Evolutionary conservation across 2,888 invertebrate species (phyloP), one percentile per base, ranked within the genome.

Genomic region (Ecliptopera silaceata): DNA sequence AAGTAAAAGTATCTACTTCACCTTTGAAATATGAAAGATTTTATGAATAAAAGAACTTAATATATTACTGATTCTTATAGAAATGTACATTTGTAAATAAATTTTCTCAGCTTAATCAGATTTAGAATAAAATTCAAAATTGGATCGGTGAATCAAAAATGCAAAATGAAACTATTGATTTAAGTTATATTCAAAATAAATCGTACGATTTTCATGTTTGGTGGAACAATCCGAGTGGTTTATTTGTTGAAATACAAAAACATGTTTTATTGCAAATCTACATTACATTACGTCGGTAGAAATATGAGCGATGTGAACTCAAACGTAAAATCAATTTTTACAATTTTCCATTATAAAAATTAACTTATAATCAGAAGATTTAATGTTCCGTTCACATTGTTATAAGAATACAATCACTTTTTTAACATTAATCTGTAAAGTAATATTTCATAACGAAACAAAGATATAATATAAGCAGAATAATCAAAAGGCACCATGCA

Each of bases 321-420:
- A 57, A 26, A 31, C 57, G 47, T 52, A 38, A 57, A 57, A 57
- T 47, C 22, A 52, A 43, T 48, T 31, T 18, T 3, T 31, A n/a
- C 26, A 29, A 43, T 54, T 29, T 22, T 29, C 20, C 31, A 52
- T 39, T 20, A 52, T 10, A n/a, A 36, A 18, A 42, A 55, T 55
- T 39, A 38, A 43, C 43, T 48, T 48, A 18, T 48, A 13, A 31
- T 47, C 18, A 6, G 13, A 34, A 4, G 10, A 42, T 26, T 22
- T 8, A 12, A 38, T 31, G 31, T 11, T 31, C n/a, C 15, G 15
- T 36, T 2, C 15, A n/a, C n/a, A 32, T 32, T 32, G 11, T n/a
- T 34, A 13, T 26, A 26, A 1, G 4, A n/a, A n/a, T n/a, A n/a
- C 26, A 26, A 26, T 8, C 6, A 26, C 10, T 1, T 26, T 8